Conservation (phyloP, 2,797 vertebrate genomes). For the Pipistrellus pipistrellus region DNA sequence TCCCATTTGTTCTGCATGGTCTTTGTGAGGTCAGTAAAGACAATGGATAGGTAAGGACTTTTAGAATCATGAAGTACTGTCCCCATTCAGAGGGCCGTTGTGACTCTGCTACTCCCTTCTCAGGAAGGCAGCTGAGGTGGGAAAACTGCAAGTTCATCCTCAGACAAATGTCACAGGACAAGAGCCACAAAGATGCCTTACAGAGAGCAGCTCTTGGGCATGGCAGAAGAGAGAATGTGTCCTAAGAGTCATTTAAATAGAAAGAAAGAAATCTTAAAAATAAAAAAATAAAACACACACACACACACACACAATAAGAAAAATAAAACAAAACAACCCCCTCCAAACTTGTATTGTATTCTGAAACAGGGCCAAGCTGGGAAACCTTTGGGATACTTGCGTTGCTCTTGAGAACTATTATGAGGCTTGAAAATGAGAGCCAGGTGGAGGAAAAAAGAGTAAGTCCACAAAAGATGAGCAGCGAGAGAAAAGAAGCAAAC, state of each 20-base stretch:
- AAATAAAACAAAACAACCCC: not conserved
- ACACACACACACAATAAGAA: not conserved
- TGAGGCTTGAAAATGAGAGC: constrained; percentile 74
- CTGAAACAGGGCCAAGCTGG: constrained; percentile 44
- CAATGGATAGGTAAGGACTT: not conserved
- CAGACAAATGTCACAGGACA: not conserved
- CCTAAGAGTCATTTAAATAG: constrained; percentile 46
- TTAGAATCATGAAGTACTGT: not conserved
- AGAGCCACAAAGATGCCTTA: not conserved
- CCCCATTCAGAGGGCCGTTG: not conserved
- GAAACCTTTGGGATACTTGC: constrained; percentile 57
- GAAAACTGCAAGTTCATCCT: not conserved
- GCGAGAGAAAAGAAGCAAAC: constrained; percentile 17
- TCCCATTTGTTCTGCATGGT: not conserved
- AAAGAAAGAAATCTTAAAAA: constrained; percentile 43
- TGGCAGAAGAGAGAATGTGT: not conserved
- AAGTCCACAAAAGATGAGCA: not conserved
- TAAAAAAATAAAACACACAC: not conserved
- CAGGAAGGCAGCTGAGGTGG: not conserved
- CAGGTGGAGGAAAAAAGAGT: constrained; percentile 58
- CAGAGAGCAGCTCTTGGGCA: not conserved
- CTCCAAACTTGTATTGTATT: constrained; percentile 28
- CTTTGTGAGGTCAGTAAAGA: not conserved
- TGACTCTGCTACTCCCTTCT: not conserved
- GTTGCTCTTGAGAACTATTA: constrained; percentile 64